Conservation (phyloP, 1,140 invertebrate genomes). For the Eufriesea mexicana region DNA sequence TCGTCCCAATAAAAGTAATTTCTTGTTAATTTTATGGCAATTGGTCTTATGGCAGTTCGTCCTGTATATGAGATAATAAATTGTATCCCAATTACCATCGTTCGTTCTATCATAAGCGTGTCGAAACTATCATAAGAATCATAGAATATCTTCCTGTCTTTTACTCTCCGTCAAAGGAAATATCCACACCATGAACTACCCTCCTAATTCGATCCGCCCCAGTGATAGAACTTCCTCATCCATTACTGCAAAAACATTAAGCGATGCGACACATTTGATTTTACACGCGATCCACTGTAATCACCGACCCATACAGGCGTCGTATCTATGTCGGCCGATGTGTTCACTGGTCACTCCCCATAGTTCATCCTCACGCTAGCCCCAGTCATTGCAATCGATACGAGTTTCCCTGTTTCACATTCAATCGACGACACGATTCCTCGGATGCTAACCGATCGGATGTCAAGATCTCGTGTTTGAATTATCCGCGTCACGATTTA, state of each 20-base stretch:
- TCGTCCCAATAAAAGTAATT: not conserved
- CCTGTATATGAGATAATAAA: no score
- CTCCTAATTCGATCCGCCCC: not conserved
- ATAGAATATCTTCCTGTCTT: no score
- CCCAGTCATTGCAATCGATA: constrained; percentile 1
- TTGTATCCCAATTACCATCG: no score
- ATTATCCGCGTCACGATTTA: constrained; percentile 13
- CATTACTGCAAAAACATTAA: not conserved
- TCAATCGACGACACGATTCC: not conserved
- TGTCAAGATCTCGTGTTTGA: not conserved
- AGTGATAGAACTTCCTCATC: not conserved
- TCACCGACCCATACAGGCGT: not conserved
- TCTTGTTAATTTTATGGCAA: no score
- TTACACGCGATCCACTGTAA: not conserved
- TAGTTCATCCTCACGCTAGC: not conserved
- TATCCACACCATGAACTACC: not conserved
- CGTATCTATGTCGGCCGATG: not conserved
- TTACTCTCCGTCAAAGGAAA: not conserved
- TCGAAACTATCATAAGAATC: no score
- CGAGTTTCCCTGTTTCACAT: no score
- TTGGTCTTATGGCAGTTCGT: no score
- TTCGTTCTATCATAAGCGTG: no score
- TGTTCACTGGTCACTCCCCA: not conserved
- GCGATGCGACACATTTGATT: not conserved
- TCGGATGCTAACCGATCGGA: constrained; percentile 29